Percentiles rank a stretch among this genome's conserved stretches.
Conservation (phyloP, 2,888 invertebrate genomes). For the Agonum fuliginosum region DNA sequence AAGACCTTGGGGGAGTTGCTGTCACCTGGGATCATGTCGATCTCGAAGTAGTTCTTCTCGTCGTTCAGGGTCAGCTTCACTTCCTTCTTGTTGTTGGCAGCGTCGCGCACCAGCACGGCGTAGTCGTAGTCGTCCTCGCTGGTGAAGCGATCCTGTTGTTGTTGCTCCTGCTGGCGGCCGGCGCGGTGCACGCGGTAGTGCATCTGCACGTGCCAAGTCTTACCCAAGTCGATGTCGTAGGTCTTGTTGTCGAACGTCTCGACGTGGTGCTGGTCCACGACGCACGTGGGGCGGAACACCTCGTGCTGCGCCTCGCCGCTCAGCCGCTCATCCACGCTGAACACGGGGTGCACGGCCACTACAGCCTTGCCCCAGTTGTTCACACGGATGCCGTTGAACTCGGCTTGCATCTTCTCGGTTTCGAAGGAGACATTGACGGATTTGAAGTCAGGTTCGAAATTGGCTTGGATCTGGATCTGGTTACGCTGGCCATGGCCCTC, state of each 20-base stretch:
- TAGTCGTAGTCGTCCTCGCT: conserved; percentile 63
- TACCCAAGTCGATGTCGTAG: conserved; percentile 75
- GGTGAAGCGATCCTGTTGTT: conserved; percentile 62
- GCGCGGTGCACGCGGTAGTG: conserved; percentile 70
- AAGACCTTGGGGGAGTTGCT: conserved; percentile 62
- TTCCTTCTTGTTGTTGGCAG: conserved; percentile 71
- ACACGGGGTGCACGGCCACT: conserved; percentile 74
- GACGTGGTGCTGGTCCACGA: conserved; percentile 76
- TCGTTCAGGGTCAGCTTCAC: conserved; percentile 70
- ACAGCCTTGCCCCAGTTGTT: conserved; percentile 69
- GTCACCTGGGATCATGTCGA: conserved; percentile 67
- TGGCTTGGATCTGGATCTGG: conserved; percentile 73
- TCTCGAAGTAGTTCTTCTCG: conserved; percentile 68
- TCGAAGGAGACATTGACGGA: conserved; percentile 73
- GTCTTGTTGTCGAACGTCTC: conserved; percentile 81
- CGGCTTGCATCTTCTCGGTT: conserved; percentile 70
- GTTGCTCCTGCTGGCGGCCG: conserved; percentile 54
- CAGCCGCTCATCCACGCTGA: conserved; percentile 69
- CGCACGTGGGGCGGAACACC: conserved; percentile 77
- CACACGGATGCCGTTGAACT: conserved; percentile 73
- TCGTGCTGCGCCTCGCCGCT: conserved; percentile 65
- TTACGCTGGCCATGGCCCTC: conserved; percentile 71
- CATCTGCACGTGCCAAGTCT: conserved; percentile 79
- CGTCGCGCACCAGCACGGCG: conserved; percentile 72
- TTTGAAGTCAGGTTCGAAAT: conserved; percentile 73